Conservation (phyloP, 2,797 vertebrate genomes). For the Benthosema pterotum region DNA sequence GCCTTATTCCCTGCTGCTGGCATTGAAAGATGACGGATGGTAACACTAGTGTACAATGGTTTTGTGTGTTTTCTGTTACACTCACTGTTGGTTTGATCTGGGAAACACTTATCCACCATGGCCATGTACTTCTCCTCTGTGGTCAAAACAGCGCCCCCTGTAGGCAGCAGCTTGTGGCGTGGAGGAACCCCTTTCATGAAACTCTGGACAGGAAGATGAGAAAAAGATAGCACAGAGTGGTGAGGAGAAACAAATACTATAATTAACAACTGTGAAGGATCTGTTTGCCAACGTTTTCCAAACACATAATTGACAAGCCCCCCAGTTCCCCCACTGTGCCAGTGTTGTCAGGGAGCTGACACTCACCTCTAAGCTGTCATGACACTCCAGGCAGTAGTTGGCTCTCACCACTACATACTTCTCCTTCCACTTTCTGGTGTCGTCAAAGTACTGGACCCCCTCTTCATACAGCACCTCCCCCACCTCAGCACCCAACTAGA, state of each 20-base stretch:
- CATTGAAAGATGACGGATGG: too few species aligned
- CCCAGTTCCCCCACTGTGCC: too few species aligned
- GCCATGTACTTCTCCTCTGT: conserved; percentile 87
- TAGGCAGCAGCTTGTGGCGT: conserved; percentile 82
- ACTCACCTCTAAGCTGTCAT: conserved; percentile 87
- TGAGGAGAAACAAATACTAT: background rate
- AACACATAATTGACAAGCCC: too few species aligned
- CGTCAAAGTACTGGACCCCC: conserved; percentile 79
- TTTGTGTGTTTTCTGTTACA: conserved; percentile 10
- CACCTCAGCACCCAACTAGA: conserved; percentile 69
- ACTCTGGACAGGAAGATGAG: conserved; percentile 64
- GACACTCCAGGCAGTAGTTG: conserved; percentile 87
- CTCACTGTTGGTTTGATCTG: conserved; percentile 86
- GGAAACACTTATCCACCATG: conserved; percentile 86
- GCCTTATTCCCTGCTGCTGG: too few species aligned
- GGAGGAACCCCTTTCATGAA: conserved; percentile 84
- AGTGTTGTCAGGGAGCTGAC: background rate
- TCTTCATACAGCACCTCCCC: conserved; percentile 83
- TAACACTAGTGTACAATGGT: too few species aligned
- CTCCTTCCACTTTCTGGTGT: conserved; percentile 90
- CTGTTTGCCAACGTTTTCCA: too few species aligned
- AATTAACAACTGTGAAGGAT: too few species aligned
- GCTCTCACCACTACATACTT: conserved; percentile 85
- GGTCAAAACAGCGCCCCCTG: conserved; percentile 85
- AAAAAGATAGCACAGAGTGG: background rate